Percentiles rank a stretch among this genome's conserved stretches.
These are phyloP conservation scores for Stichopus chloronotus DNA, from an alignment of 35 echinoderm and acorn worm genomes.

Conservation along the genomic window DNA sequence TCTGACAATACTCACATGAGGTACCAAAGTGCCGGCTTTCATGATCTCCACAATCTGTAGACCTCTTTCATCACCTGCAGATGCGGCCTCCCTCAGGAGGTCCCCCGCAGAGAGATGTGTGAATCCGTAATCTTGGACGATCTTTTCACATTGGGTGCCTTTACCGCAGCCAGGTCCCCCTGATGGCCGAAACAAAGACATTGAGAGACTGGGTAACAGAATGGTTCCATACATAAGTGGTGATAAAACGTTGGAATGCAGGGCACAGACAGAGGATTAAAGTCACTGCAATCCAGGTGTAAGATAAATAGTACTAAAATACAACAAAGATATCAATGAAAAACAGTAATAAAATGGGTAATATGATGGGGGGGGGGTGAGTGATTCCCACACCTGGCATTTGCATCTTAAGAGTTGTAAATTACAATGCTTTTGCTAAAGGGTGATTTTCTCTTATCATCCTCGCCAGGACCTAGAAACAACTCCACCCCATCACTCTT, in stretches of 20 bases:
- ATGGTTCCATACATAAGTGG: background rate
- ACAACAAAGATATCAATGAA: too few relatives aligned
- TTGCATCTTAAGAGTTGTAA: too few relatives aligned
- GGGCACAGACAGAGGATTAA: background rate
- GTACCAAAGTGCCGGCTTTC: slow-evolving; percentile 85
- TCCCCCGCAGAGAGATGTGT: slow-evolving; percentile 95
- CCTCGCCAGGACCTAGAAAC: too few relatives aligned
- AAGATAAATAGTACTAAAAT: too few relatives aligned
- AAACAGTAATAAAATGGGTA: too few relatives aligned
- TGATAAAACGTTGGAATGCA: background rate
- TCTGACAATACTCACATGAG: slow-evolving; percentile 44
- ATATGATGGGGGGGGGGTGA: too few relatives aligned
- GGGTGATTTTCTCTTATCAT: too few relatives aligned
- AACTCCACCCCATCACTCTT: too few relatives aligned
- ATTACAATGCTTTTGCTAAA: too few relatives aligned
- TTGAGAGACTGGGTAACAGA: background rate
- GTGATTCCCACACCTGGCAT: too few relatives aligned
- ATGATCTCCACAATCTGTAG: slow-evolving; percentile 84
- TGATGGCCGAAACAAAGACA: slow-evolving; percentile 8
- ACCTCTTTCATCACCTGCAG: slow-evolving; percentile 76
- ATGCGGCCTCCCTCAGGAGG: slow-evolving; percentile 84
- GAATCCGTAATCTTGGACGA: slow-evolving; percentile 83
- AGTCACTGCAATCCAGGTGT: too few relatives aligned
- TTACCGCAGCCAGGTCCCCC: slow-evolving; percentile 96
- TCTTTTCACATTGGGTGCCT: slow-evolving; percentile 94